phyloP scores from a whole-genome alignment of 2,797 vertebrate species.

The Poecilia wingei region DNA sequence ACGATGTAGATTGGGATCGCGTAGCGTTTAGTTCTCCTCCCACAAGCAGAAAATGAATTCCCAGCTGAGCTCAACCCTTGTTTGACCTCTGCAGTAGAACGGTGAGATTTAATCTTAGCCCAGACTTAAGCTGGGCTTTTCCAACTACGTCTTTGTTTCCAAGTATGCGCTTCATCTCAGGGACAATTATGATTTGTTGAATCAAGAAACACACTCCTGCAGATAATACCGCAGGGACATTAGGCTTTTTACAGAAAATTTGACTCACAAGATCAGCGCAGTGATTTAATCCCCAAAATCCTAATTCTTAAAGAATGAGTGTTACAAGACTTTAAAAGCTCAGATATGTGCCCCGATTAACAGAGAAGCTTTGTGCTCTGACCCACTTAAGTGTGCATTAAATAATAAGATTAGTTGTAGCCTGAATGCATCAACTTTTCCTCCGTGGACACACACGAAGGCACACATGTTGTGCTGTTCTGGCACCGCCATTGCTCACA shows the following conservation, averaged over 20 bases:
- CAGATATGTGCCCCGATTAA: slow-evolving; percentile 59
- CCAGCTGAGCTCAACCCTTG: slow-evolving; percentile 49
- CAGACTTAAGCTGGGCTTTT: slow-evolving; percentile 24
- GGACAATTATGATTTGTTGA: slow-evolving; percentile 7
- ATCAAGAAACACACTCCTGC: slow-evolving; percentile 8
- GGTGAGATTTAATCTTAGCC: slow-evolving; percentile 32
- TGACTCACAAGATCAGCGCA: slow-evolving; percentile 20
- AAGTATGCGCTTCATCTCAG: slow-evolving; percentile 8
- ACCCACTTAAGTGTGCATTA: slow-evolving; percentile 46
- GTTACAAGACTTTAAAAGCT: slow-evolving; percentile 43
- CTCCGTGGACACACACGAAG: slow-evolving; percentile 43
- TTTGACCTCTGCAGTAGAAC: slow-evolving; percentile 24
- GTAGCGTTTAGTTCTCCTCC: slow-evolving; percentile 56
- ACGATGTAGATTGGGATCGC: slow-evolving; percentile 68
- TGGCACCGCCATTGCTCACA: slow-evolving; percentile 63
- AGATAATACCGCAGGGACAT: no score
- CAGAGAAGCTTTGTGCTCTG: slow-evolving; percentile 54
- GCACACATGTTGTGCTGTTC: slow-evolving; percentile 54
- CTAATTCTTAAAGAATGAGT: slow-evolving; percentile 50
- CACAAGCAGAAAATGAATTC: slow-evolving; percentile 54
- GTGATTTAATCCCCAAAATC: slow-evolving; percentile 48
- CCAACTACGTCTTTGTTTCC: slow-evolving; percentile 14
- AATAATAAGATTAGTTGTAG: slow-evolving; percentile 68
- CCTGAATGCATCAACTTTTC: slow-evolving; percentile 53
- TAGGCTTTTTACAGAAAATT: slow-evolving; percentile 8